These are phyloP conservation scores for Columbina picui DNA, from an alignment of 2,113 vertebrate genomes.

Conservation along the genomic window DNA sequence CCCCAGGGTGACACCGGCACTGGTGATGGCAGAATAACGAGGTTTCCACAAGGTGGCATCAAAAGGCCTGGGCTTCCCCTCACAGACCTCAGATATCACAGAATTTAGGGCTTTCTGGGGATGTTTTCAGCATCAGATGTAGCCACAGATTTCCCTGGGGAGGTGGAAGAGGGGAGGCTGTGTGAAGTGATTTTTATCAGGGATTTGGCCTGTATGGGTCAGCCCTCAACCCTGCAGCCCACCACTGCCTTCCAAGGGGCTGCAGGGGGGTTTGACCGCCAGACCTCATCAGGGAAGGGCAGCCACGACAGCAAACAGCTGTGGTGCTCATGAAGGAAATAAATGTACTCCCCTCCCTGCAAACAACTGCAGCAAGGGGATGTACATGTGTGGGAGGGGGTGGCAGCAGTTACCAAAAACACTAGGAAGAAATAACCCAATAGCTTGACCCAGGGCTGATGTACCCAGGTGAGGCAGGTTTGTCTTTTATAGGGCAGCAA, in stretches of 20 bases:
- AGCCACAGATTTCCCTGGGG: not conserved
- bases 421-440: not conserved
- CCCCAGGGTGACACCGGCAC: not conserved
- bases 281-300: rapidly evolving
- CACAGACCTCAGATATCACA: not conserved
- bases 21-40: not conserved
- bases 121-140: not conserved
- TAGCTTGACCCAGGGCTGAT: not conserved
- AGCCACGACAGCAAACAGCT: not conserved
- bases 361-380: not conserved
- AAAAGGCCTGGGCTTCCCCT: not conserved
- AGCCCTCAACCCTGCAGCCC: not conserved
- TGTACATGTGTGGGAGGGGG: too few species aligned
- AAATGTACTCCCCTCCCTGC: rapidly evolving
- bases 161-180: not conserved
- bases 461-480: not conserved
- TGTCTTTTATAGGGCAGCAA: not conserved
- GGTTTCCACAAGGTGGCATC: slow-evolving; percentile 65
- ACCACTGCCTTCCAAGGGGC: not conserved
- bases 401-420: not conserved
- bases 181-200: not conserved
- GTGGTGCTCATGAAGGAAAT: not conserved
- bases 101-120: not conserved
- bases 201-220: not conserved
- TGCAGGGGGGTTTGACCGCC: not conserved